A percentile compares a stretch with the other conserved stretches of the same genome.
Conservation (phyloP, 2,797 vertebrate genomes). For the Anguilla pacifica region DNA sequence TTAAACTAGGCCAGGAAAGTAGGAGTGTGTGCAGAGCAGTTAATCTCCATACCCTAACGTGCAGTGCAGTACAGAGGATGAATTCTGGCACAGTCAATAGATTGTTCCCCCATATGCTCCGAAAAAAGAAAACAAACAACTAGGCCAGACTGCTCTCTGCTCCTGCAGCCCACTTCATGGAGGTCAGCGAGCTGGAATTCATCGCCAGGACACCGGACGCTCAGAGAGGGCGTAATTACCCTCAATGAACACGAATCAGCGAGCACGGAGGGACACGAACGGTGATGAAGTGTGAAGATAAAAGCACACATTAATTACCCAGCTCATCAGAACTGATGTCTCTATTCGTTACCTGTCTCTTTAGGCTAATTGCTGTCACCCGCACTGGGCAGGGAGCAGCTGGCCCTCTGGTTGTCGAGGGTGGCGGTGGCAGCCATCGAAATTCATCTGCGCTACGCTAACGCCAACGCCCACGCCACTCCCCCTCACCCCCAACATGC, state of each 20-base stretch:
- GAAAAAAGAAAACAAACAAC: slow-evolving; percentile 14
- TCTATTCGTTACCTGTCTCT: slow-evolving; percentile 61
- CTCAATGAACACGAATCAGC: slow-evolving; percentile 25
- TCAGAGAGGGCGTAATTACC: slow-evolving; percentile 35
- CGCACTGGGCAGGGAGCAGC: slow-evolving; percentile 47
- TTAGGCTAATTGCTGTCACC: slow-evolving; percentile 58
- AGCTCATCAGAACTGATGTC: slow-evolving; percentile 50
- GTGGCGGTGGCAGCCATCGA: slow-evolving; percentile 32
- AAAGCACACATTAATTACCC: slow-evolving; percentile 62
- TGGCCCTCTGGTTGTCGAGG: slow-evolving; percentile 48
- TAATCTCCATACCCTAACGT: slow-evolving; percentile 58
- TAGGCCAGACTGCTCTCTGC: slow-evolving; percentile 10
- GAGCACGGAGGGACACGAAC: slow-evolving; percentile 35
- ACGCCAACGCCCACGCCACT: background rate
- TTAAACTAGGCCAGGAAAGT: slow-evolving; percentile 59
- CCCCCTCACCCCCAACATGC: slow-evolving; percentile 1
- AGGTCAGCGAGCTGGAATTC: slow-evolving; percentile 15
- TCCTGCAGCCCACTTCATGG: slow-evolving; percentile 4
- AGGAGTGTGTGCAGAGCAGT: slow-evolving; percentile 44
- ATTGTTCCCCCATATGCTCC: background rate
- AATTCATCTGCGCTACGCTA: background rate
- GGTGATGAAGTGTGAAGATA: slow-evolving; percentile 47
- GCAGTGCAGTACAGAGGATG: slow-evolving; percentile 39
- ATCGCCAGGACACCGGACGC: slow-evolving; percentile 16
- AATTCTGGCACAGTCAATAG: slow-evolving; percentile 36